Conservation (phyloP, 2,797 vertebrate species). For the Psittacula echo region DNA sequence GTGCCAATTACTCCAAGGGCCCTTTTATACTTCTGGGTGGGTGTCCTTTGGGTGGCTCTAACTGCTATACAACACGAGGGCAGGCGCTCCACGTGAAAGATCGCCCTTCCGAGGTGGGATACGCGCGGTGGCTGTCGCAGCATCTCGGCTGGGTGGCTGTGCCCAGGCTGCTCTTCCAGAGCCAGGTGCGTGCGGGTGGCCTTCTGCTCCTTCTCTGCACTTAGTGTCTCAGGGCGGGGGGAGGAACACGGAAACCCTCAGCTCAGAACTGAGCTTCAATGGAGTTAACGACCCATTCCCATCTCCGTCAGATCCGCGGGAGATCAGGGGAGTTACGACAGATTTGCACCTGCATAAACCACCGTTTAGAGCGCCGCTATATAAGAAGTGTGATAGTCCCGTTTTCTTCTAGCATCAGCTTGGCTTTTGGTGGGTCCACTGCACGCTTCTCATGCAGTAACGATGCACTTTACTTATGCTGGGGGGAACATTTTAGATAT, state of each 20-base stretch:
- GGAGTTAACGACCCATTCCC: slow-evolving; percentile 57
- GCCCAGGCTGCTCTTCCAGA: neutral
- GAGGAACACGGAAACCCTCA: slow-evolving; percentile 63
- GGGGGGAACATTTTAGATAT: slow-evolving; percentile 58
- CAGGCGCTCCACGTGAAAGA: neutral
- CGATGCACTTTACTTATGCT: slow-evolving; percentile 42
- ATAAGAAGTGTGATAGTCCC: neutral
- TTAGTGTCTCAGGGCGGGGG: neutral
- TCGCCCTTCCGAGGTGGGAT: neutral
- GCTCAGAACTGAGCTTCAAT: slow-evolving; percentile 68
- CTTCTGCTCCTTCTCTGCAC: slow-evolving; percentile 13
- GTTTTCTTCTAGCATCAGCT: slow-evolving; percentile 50
- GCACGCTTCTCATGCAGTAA: slow-evolving; percentile 23
- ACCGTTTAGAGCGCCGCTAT: neutral
- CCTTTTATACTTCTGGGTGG: slow-evolving; percentile 66
- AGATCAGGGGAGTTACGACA: neutral
- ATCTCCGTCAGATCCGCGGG: neutral
- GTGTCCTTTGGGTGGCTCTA: slow-evolving; percentile 58
- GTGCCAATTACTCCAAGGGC: slow-evolving; percentile 74
- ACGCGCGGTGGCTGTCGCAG: neutral
- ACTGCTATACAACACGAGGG: neutral
- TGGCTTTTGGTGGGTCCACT: slow-evolving; percentile 35
- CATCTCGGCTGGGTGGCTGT: neutral
- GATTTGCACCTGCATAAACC: neutral
- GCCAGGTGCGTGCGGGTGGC: neutral